Percentiles rank a stretch among this genome's conserved stretches.
Evolutionary conservation across 2,113 vertebrate genomes (phyloP).

Genomic region (Chionis minor): DNA sequence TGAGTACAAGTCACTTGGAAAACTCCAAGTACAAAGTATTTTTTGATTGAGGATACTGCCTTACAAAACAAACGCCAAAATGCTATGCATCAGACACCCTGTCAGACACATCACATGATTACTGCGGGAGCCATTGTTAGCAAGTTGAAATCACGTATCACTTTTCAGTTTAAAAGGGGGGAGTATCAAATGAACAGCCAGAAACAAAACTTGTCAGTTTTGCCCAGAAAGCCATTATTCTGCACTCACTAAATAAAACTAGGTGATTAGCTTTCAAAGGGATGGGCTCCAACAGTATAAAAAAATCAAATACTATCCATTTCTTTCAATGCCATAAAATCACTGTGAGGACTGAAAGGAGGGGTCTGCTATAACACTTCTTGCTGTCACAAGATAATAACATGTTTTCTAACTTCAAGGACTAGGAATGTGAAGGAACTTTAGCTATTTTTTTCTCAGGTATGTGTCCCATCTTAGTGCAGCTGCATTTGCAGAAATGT

Average conservation of each 20-base stretch:
- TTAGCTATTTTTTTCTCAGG: not conserved
- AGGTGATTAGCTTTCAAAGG: constrained; percentile 65
- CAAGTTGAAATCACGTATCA: constrained; percentile 64
- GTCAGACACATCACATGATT: constrained; percentile 58
- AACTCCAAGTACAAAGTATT: constrained; percentile 22
- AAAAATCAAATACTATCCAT: not conserved
- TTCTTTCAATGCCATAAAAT: constrained; percentile 4
- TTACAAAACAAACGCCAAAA: constrained; percentile 41
- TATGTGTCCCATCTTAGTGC: not conserved
- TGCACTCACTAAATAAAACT: constrained; percentile 40
- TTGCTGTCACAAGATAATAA: constrained; percentile 3
- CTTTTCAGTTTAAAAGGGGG: constrained; percentile 70
- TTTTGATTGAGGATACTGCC: constrained; percentile 41
- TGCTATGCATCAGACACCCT: not conserved
- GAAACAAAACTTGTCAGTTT: constrained; percentile 73
- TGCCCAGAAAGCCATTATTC: constrained; percentile 66
- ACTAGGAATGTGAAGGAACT: not conserved
- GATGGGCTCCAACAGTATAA: not conserved
- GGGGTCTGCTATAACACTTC: not conserved
- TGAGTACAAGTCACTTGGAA: constrained; percentile 10
- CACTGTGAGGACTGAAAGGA: not conserved
- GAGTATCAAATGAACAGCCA: constrained; percentile 75
- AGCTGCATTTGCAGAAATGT: not conserved
- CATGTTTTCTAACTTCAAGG: not conserved
- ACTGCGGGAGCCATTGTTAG: constrained; percentile 55